These are phyloP conservation scores for Uloborus plumipes DNA, from an alignment of 2,888 invertebrate genomes.

Conservation along the genomic window DNA sequence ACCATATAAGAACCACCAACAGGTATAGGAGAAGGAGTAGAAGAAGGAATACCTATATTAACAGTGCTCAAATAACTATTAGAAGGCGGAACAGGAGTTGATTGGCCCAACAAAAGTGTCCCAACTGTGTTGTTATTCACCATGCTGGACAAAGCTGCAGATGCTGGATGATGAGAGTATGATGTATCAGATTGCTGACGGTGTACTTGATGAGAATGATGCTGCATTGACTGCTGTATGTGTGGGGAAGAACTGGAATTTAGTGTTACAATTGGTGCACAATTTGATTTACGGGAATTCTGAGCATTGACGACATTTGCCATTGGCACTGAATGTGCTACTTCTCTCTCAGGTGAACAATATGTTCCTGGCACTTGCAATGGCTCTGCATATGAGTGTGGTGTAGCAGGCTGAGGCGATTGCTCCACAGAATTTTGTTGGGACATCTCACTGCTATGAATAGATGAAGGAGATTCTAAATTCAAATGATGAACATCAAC, in stretches of 20 bases:
- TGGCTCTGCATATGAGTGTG: conserved; percentile 70
- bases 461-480: conserved; percentile 89
- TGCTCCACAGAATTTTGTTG: conserved; percentile 81
- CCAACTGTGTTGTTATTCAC: conserved; percentile 48
- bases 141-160: conserved; percentile 55
- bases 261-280: conserved; percentile 7
- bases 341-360: conserved; percentile 35
- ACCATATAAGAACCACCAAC: conserved; percentile 76
- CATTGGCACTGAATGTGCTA: conserved; percentile 51
- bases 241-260: conserved; percentile 38
- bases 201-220: conserved; percentile 59
- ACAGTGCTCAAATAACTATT: conserved; percentile 47
- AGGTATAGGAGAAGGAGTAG: conserved; percentile 66
- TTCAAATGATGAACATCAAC: conserved; percentile 87
- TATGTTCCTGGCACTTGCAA: conserved; percentile 67
- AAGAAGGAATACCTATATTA: conserved; percentile 56
- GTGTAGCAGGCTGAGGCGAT: conserved; percentile 68
- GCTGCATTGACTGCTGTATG: conserved; percentile 64
- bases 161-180: conserved; percentile 50
- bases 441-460: conserved; percentile 85
- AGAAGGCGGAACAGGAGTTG: conserved; percentile 25
- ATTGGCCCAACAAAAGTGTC: conserved; percentile 37
- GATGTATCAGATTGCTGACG: conserved; percentile 65
- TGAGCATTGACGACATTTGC: conserved; percentile 15
- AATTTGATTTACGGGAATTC: conserved; percentile 14